Conservation (phyloP, 2,113 vertebrate species). For the Herpailurus yagouaroundi region DNA sequence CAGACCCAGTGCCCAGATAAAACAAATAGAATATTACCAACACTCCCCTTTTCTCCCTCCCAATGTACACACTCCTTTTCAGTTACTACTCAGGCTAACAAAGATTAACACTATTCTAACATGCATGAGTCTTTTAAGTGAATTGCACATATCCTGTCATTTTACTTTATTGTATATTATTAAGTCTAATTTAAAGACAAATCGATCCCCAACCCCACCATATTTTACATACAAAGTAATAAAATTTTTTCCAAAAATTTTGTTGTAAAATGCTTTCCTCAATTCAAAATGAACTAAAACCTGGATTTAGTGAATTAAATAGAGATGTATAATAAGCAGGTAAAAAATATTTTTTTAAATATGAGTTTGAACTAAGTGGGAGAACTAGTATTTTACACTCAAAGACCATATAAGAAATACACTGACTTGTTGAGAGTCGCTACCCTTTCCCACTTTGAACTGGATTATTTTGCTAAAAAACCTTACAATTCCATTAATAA, state of each 20-base stretch:
- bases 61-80: neutral
- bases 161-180: neutral
- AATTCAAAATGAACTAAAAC: neutral
- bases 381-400: neutral
- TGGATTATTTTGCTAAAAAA: constrained; percentile 17
- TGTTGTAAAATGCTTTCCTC: neutral
- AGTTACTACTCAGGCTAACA: neutral
- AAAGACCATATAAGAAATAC: neutral
- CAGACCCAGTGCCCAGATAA: neutral
- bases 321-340: neutral
- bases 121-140: neutral
- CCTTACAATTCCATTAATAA: neutral
- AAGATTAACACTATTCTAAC: neutral
- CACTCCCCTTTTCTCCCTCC: no score
- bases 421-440: neutral
- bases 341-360: neutral
- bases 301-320: neutral
- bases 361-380: neutral
- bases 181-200: neutral
- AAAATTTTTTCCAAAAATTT: neutral
- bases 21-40: neutral
- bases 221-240: neutral
- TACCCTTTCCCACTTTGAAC: neutral
- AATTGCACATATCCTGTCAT: neutral
- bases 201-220: neutral